These are phyloP conservation scores for Patagioenas fasciata DNA, from an alignment of 2,113 vertebrate species.

Conservation along the genomic window DNA sequence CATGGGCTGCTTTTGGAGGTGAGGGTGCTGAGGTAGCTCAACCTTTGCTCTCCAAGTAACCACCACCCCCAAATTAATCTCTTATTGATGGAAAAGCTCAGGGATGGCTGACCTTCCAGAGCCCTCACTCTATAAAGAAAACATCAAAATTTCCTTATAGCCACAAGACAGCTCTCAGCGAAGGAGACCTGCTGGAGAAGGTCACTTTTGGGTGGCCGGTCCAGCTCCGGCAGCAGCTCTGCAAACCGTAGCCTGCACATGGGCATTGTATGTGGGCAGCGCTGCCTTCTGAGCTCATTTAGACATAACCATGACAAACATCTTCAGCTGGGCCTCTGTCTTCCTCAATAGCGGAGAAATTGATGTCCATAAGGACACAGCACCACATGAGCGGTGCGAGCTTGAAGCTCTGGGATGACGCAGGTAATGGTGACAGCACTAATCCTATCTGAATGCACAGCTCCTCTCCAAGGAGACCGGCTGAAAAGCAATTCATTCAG, in stretches of 20 bases:
- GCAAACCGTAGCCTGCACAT: not conserved
- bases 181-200: not conserved
- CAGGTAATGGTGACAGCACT: not conserved
- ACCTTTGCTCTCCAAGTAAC: not conserved
- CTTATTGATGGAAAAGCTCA: not conserved
- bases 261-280: accelerated
- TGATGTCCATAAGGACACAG: not conserved
- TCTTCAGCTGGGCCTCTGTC: not conserved
- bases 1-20: not conserved
- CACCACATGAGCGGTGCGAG: accelerated
- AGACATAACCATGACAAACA: not conserved
- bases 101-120: not conserved
- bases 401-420: not conserved
- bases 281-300: not conserved
- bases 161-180: not conserved
- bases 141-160: not conserved
- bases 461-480: not conserved
- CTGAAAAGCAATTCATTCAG: not conserved
- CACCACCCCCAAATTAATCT: not conserved
- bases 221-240: not conserved
- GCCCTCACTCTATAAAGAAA: not conserved
- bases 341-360: not conserved
- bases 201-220: not conserved
- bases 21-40: not conserved
- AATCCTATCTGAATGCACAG: not conserved